These are phyloP conservation scores for Psittacula echo DNA, from an alignment of 2,797 vertebrate species.

Conservation along the genomic window DNA sequence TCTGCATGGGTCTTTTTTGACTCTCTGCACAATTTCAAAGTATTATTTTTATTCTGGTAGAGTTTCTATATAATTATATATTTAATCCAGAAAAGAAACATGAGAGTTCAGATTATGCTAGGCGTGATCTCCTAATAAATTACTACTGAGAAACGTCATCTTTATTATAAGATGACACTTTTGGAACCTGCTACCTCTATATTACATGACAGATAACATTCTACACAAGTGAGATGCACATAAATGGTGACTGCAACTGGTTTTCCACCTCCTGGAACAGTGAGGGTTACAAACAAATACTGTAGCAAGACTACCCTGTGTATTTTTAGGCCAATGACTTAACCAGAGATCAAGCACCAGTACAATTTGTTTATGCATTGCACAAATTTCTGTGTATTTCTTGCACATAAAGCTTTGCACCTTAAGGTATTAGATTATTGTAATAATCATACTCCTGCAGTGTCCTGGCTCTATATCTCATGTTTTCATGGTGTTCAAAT, in stretches of 20 bases:
- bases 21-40: background rate
- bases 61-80: background rate
- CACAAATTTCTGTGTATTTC: constrained; percentile 44
- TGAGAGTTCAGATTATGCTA: constrained; percentile 7
- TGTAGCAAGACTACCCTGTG: constrained; percentile 74
- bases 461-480: background rate
- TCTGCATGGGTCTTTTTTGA: background rate
- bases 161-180: constrained; percentile 4
- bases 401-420: constrained; percentile 8
- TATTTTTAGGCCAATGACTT: constrained; percentile 88
- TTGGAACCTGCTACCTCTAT: background rate
- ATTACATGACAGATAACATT: constrained; percentile 19
- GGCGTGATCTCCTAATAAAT: constrained; percentile 10
- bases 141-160: background rate
- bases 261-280: constrained; percentile 68
- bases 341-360: constrained; percentile 56
- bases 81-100: background rate
- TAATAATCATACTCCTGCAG: background rate
- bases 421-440: background rate
- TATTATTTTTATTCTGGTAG: background rate
- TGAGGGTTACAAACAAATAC: constrained; percentile 77
- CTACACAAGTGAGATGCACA: background rate
- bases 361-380: constrained; percentile 53
- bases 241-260: constrained; percentile 18
- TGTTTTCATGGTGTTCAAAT: background rate